Conservation (phyloP, 2,113 vertebrate species). For the Sminthopsis crassicaudata region DNA sequence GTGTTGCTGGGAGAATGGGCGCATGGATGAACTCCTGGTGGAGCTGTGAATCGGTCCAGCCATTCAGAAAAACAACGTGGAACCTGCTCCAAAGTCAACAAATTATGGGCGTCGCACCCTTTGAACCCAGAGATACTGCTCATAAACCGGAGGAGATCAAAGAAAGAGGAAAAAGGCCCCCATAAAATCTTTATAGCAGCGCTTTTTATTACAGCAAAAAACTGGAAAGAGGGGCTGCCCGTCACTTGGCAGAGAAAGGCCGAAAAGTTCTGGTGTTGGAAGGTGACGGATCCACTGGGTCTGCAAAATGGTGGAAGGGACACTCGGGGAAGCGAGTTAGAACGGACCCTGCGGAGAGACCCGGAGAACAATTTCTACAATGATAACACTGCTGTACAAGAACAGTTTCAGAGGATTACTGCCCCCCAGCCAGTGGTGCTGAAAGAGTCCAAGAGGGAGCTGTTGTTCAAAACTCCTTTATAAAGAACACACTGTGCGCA, state of each 20-base stretch:
- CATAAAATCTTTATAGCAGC: neutral
- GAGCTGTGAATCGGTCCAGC: neutral
- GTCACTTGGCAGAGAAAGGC: too few relatives aligned
- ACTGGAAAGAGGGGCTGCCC: neutral
- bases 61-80: neutral
- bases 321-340: neutral
- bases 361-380: neutral
- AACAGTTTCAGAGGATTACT: neutral
- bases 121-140: neutral
- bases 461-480: neutral
- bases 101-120: neutral
- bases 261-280: neutral
- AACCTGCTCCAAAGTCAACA: neutral
- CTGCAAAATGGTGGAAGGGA: neutral
- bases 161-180: neutral
- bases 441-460: too few relatives aligned
- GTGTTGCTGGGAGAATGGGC: too few relatives aligned
- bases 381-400: fast-evolving
- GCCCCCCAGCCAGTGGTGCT: too few relatives aligned
- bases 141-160: neutral
- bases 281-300: too few relatives aligned
- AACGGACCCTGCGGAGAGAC: neutral
- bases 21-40: fast-evolving
- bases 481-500: too few relatives aligned
- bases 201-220: neutral